These are phyloP conservation scores for Drosophila putrida DNA, from an alignment of 2,888 invertebrate species.

Conservation along the genomic window DNA sequence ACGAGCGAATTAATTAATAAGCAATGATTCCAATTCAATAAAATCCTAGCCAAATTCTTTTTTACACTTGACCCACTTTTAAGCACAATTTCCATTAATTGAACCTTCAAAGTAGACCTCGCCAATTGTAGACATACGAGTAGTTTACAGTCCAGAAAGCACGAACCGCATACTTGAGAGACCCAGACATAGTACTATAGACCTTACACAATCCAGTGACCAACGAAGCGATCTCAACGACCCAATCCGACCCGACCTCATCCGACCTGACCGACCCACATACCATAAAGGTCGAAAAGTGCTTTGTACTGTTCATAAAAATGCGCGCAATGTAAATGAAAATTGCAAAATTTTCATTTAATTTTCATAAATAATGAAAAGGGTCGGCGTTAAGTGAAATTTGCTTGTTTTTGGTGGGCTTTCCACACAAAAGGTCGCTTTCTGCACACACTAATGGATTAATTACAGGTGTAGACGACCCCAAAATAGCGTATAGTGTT, in stretches of 20 bases:
- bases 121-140: conserved; percentile 32
- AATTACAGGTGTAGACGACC: conserved; percentile 38
- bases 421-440: conserved; percentile 62
- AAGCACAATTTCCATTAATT: conserved; percentile 62
- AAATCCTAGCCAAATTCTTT: conserved; percentile 34
- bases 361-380: conserved; percentile 38
- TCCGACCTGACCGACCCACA: conserved; percentile 43
- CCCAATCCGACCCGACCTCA: conserved; percentile 18
- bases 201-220: conserved; percentile 69
- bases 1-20: conserved; percentile 41
- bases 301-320: conserved; percentile 30
- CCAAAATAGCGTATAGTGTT: conserved; percentile 17
- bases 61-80: conserved; percentile 69
- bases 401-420: conserved; percentile 7
- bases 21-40: conserved; percentile 23
- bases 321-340: conserved; percentile 52
- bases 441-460: conserved; percentile 76
- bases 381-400: conserved; percentile 67
- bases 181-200: conserved; percentile 14
- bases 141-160: conserved; percentile 76
- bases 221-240: conserved; percentile 65
- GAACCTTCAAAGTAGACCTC: conserved; percentile 65
- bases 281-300: conserved; percentile 55
- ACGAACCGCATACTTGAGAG: conserved; percentile 53
- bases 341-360: conserved; percentile 70